A percentile compares a stretch with the other conserved stretches of the same genome.
These are phyloP conservation scores for Delphinapterus leucas DNA, from an alignment of 2,113 vertebrate species.

Conservation along the genomic window DNA sequence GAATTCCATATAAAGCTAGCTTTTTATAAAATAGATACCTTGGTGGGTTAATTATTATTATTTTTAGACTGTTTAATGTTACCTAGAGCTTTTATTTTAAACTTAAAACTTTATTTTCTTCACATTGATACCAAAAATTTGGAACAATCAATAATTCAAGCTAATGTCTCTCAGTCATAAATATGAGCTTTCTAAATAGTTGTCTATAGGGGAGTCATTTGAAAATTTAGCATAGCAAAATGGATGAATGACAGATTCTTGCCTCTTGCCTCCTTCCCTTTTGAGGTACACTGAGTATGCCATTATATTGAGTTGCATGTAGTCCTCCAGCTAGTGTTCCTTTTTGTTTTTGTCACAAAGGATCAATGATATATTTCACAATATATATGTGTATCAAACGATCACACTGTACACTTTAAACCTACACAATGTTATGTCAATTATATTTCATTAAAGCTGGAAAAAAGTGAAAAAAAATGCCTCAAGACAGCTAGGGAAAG, in stretches of 20 bases:
- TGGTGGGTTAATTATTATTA: not conserved
- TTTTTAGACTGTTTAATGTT: not conserved
- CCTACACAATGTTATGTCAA: no score
- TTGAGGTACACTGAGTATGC: not conserved
- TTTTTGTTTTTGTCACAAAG: conserved; percentile 19
- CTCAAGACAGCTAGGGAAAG: not conserved
- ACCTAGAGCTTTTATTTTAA: conserved; percentile 35
- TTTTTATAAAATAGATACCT: not conserved
- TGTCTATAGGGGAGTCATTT: not conserved
- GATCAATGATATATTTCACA: not conserved
- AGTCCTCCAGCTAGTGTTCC: not conserved
- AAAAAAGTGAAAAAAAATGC: not conserved
- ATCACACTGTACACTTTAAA: no score
- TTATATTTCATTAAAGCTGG: no score
- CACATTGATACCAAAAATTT: not conserved
- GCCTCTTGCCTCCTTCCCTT: not conserved
- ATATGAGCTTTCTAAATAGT: conserved; percentile 5
- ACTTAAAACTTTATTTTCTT: not conserved
- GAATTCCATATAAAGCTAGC: not conserved
- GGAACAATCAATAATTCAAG: not conserved
- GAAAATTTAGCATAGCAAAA: not conserved
- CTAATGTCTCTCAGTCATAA: not conserved
- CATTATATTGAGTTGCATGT: not conserved
- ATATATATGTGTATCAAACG: no score
- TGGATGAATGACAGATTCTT: not conserved